phyloP scores from a whole-genome alignment of 2,113 vertebrate species.

The Octodon degus region DNA sequence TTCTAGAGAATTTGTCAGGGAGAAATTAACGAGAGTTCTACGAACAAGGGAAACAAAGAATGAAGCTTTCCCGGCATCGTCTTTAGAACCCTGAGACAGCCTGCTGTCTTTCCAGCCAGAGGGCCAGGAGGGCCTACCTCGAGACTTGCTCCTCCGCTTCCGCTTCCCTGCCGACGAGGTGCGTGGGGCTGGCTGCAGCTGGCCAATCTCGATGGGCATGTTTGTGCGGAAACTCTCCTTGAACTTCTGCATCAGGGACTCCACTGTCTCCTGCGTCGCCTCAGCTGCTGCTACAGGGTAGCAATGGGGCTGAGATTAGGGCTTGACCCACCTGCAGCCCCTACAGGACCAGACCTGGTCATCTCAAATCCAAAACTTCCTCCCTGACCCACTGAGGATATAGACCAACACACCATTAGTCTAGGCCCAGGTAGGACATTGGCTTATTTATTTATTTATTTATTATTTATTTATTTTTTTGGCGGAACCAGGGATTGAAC shows the following conservation, averaged over 20 bases:
- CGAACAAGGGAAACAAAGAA: background rate
- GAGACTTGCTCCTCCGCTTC: slow-evolving; percentile 90
- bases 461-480: too few species aligned
- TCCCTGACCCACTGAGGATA: accelerated
- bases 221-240: slow-evolving; percentile 97
- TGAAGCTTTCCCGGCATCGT: background rate
- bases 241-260: slow-evolving; percentile 98
- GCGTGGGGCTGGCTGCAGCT: slow-evolving; percentile 93
- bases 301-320: slow-evolving; percentile 78
- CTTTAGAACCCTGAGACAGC: background rate
- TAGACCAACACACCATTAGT: background rate
- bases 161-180: slow-evolving; percentile 90
- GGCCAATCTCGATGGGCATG: slow-evolving; percentile 93
- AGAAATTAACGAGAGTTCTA: accelerated
- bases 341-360: background rate
- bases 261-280: slow-evolving; percentile 93
- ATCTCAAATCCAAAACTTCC: background rate
- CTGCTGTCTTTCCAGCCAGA: background rate
- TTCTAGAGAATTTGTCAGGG: background rate
- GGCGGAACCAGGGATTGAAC: too few species aligned
- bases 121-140: slow-evolving; percentile 87
- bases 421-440: background rate
- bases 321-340: accelerated
- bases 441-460: too few species aligned
- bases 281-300: slow-evolving; percentile 88